phyloP scores from a whole-genome alignment of 2,113 vertebrate genomes.

The Choloepus hoffmanni region DNA sequence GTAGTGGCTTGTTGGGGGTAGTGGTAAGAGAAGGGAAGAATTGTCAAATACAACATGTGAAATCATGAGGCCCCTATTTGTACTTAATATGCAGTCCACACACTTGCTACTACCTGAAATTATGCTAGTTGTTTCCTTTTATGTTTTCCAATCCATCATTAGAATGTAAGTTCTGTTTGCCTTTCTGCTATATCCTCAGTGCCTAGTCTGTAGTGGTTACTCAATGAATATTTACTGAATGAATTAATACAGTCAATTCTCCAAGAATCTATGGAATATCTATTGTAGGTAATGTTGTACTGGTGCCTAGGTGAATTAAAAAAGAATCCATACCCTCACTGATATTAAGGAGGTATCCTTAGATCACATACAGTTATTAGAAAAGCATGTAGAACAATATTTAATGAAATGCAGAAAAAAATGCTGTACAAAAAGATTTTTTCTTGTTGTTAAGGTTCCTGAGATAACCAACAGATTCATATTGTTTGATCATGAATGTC shows the following conservation, averaged over 20 bases:
- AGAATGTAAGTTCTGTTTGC: not conserved
- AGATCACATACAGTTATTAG: not conserved
- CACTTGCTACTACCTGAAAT: not conserved
- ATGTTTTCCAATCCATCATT: not conserved
- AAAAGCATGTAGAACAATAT: not conserved
- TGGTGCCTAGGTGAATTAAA: not conserved
- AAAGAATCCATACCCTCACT: not conserved
- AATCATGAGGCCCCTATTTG: not conserved
- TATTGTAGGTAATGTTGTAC: not conserved
- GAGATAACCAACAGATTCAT: not conserved
- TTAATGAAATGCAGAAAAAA: not conserved
- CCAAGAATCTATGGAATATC: not conserved
- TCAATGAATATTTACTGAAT: slow-evolving; percentile 16
- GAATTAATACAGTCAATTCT: not conserved
- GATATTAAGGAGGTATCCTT: not conserved
- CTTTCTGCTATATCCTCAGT: not conserved
- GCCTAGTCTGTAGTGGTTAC: not conserved
- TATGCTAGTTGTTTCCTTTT: slow-evolving; percentile 13
- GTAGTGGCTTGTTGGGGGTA: not conserved
- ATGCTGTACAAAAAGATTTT: not conserved
- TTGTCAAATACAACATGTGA: not conserved
- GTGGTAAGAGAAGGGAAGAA: not conserved
- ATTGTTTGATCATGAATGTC: not conserved
- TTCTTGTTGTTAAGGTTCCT: not conserved
- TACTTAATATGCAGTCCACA: not conserved